phyloP scores from a whole-genome alignment of 1,140 invertebrate species.

The Micrasema longulum region DNA sequence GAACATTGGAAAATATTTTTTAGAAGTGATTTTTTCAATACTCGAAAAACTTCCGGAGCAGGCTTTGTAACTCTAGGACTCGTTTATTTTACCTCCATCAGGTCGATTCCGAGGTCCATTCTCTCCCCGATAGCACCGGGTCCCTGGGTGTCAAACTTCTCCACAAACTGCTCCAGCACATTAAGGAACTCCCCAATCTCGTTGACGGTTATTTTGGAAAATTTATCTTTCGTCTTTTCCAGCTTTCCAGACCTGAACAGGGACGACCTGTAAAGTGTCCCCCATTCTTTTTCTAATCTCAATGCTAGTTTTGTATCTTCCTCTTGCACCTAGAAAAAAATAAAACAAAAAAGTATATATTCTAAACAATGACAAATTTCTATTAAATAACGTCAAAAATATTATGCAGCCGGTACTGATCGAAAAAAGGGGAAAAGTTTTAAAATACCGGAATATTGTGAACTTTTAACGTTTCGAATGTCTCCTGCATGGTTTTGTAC shows the following conservation, averaged over 20 bases:
- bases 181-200: conserved; percentile 80
- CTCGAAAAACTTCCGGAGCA: too few species aligned
- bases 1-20: too few species aligned
- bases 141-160: conserved; percentile 79
- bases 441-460: conserved; percentile 71
- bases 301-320: conserved; percentile 71
- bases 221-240: conserved; percentile 80
- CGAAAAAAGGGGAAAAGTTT: too few species aligned
- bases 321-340: conserved; percentile 57
- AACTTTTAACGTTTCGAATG: conserved; percentile 70
- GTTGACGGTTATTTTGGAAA: conserved; percentile 78
- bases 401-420: too few species aligned
- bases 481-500: conserved; percentile 76
- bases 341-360: too few species aligned
- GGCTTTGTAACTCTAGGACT: too few species aligned
- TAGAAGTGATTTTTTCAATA: too few species aligned
- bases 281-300: conserved; percentile 76
- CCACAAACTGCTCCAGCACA: conserved; percentile 76
- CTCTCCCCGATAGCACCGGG: conserved; percentile 82
- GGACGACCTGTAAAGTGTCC: conserved; percentile 74
- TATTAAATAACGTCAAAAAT: too few species aligned
- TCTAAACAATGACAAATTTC: too few species aligned
- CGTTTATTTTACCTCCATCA: conserved; percentile 71
- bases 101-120: conserved; percentile 77
- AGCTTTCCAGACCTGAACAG: conserved; percentile 76